These are phyloP conservation scores for Eptesicus fuscus DNA, from an alignment of 2,113 vertebrate species.

Conservation along the genomic window DNA sequence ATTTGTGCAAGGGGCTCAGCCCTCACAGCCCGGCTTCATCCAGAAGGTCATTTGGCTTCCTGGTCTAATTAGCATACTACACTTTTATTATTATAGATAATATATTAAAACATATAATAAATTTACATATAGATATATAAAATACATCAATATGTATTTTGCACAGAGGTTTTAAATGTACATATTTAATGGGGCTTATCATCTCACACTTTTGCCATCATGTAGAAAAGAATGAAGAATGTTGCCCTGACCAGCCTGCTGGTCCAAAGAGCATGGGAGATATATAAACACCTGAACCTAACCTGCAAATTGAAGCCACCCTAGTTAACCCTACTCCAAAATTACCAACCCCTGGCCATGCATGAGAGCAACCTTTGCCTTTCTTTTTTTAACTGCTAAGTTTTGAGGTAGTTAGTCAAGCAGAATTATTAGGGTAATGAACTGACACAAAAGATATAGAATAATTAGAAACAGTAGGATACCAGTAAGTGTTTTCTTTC, in stretches of 20 bases:
- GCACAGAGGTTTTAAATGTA: neutral
- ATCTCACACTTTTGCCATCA: neutral
- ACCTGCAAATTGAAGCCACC: neutral
- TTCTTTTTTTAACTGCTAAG: neutral
- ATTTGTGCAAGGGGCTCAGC: too few species aligned
- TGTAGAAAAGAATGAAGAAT: neutral
- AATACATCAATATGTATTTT: neutral
- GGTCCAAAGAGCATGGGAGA: neutral
- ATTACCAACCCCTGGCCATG: neutral
- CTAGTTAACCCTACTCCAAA: neutral
- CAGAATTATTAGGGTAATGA: neutral
- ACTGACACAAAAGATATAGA: neutral
- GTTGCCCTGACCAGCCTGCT: neutral
- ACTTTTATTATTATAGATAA: neutral
- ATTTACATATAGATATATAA: neutral
- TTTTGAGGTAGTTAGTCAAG: neutral
- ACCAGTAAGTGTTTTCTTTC: neutral
- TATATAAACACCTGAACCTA: neutral
- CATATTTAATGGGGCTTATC: neutral
- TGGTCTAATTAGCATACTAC: too few species aligned
- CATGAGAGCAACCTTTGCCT: neutral
- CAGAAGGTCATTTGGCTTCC: too few species aligned
- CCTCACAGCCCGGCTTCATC: too few species aligned
- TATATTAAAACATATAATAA: neutral
- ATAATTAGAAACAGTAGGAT: neutral